Base-by-base conservation (phyloP, 2,797 vertebrate genomes). In the Etheostoma perlongum region DNA sequence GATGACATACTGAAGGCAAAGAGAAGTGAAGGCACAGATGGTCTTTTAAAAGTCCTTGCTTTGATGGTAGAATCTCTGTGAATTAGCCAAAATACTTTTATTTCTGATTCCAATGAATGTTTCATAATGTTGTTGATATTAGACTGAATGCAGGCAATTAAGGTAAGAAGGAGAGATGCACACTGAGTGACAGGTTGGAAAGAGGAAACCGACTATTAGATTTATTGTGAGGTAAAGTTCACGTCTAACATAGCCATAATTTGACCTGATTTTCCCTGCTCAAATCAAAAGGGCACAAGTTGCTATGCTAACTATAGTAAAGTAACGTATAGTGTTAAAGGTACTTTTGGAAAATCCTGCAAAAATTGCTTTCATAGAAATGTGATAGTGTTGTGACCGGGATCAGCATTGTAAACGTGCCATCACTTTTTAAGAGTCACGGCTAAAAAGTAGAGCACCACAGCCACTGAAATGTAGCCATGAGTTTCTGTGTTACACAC, bases 251-350 rank as follows among this genome's bases (percentile, higher is more conserved):
- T 40, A 58, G 78, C 72, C 64, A 79, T 83, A 74, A 82, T 79
- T 68, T 85, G 83, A 91, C 86, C 91, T 67, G 86, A 87, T 87
- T 82, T 73, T 58, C 72, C 72, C 64, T 13, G 63, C 77, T 81
- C 75, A 74, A 87, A 79, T 83, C 75, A 79, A 66, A 63, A 85
- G 69, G 79, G 62, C 76, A 79, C 70, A 57, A 3, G 90, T 94
- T 92, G 88, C 91, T 83, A 93, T 94, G 90, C 90, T 81, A 89
- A 92, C 88, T 52, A 77, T 78, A 78, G 21, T 6, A 84, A 58
- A 23, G 40, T 6, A 84, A 58, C 16, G 18, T 47, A 68, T 21
- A 36, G 3, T 16, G 2, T 33, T 14, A 27, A 21, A 66, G 47
- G 59, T 72, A 53, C 52, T 63, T 83, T 60, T 62, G 16, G 47